Conservation (phyloP, 2,797 vertebrate genomes). For the Muscicapa comitata region DNA sequence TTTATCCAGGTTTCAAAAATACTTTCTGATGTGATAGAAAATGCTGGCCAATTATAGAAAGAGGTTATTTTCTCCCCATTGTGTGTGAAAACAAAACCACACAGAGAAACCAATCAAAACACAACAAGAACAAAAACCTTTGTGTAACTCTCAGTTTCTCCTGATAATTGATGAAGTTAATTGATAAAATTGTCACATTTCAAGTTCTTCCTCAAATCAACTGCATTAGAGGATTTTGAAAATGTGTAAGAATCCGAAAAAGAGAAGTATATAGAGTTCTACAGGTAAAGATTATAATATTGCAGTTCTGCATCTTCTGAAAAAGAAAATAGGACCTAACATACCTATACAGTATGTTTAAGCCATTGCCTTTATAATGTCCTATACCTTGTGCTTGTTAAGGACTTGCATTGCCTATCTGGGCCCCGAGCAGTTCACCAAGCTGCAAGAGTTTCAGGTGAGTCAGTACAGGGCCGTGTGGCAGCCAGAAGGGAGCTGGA, state of each 20-base stretch:
- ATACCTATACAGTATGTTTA: neutral
- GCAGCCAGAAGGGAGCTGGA: neutral
- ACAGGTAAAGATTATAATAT: neutral
- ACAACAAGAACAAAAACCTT: neutral
- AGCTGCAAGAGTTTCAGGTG: neutral
- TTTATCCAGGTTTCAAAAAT: neutral
- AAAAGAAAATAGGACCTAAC: neutral
- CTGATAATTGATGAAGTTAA: neutral
- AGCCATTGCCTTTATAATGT: neutral
- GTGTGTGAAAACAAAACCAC: neutral
- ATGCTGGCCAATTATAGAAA: neutral
- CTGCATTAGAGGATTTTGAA: neutral
- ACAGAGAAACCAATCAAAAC: neutral
- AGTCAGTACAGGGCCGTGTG: rapidly evolving
- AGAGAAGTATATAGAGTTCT: neutral
- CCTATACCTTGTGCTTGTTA: neutral
- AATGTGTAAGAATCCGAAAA: neutral
- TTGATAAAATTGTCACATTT: neutral
- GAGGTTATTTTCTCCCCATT: neutral
- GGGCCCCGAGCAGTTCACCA: neutral
- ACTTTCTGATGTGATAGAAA: neutral
- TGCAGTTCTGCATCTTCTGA: neutral
- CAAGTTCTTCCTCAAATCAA: neutral
- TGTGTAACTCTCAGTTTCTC: neutral
- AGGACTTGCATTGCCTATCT: neutral